Base-by-base conservation (phyloP, 1,140 invertebrate genomes). In the Orchestia grillus region DNA sequence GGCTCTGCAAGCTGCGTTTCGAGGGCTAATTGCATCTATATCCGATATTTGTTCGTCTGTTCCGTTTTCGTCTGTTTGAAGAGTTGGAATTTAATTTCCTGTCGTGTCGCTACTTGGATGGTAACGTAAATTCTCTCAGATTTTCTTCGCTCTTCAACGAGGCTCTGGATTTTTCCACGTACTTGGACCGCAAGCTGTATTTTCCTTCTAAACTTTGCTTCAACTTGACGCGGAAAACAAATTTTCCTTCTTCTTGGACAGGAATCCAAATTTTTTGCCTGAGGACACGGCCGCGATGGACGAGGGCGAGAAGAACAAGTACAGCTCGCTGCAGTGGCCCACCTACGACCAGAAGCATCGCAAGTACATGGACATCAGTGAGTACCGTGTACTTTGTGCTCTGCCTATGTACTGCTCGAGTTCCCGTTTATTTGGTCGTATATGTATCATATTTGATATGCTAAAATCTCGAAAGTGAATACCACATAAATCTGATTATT, bases 331-430 rank as follows among this genome's bases (percentile, higher is more conserved):
- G 96, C 98, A 99, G 97, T 99, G 99, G 99, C 98, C 98, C 3
- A 98, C 98, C 0, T 99, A 99, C 97, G 99, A 99, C 97, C 98
- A 98, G 41, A 98, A 98, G n/a, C 99, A 99, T 97, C 99, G 99
- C 97, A 99, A 99, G 97, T 99, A 99, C 97, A 97, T 99, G 53
- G 98, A 98, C 97, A 98, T 99, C 97, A 98, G 98, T 99, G 97
- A 98, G 98, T 90, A 94, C 36, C 36, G 6, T 47, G 15, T 36
- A 36, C 1, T 77, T 15, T 77, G 36, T 77, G 62, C 62, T 77
- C 15, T n/a, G n/a, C n/a, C n/a, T n/a, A n/a, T n/a, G n/a, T n/a
- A n/a, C 62, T 77, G 11, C 28, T 19, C 36, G 28, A 77, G 62
- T 77, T 77, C 62, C 11, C 36, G 62, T 77, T 19, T 3, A 77